Conservation (phyloP, 2,888 invertebrate species). For the Drosophila bunnanda region DNA sequence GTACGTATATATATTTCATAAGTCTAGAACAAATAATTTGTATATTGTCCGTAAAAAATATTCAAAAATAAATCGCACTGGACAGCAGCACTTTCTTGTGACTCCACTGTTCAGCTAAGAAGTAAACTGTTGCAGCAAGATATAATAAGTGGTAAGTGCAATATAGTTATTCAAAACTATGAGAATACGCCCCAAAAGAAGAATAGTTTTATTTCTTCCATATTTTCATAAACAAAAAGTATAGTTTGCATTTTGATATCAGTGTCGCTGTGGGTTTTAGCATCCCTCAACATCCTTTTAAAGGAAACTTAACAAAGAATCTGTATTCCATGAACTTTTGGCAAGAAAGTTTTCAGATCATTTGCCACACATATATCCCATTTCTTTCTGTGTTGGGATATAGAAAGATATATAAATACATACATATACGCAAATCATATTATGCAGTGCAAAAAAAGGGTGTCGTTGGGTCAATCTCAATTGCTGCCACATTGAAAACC, state of each 20-base stretch:
- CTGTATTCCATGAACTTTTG: no score
- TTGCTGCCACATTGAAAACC: conserved; percentile 2
- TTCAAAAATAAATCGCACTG: not conserved
- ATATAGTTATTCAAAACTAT: no score
- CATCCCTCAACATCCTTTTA: no score
- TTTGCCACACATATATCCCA: no score
- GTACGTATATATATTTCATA: not conserved
- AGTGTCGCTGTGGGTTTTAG: no score
- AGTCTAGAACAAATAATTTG: not conserved
- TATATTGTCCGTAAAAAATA: not conserved
- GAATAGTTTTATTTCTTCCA: no score
- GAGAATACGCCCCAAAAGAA: no score
- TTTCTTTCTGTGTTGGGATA: not conserved
- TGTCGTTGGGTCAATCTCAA: conserved; percentile 52
- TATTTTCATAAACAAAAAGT: no score
- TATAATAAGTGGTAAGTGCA: not conserved
- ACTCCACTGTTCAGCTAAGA: not conserved
- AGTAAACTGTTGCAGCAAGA: not conserved
- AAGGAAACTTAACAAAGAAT: no score
- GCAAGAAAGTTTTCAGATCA: no score
- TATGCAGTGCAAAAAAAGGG: conserved; percentile 32
- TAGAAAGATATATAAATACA: not conserved
- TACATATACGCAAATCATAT: not conserved
- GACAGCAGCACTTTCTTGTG: no score
- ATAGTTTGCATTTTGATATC: no score